Conservation (phyloP, 2,113 vertebrate species). For the Sturnus vulgaris region DNA sequence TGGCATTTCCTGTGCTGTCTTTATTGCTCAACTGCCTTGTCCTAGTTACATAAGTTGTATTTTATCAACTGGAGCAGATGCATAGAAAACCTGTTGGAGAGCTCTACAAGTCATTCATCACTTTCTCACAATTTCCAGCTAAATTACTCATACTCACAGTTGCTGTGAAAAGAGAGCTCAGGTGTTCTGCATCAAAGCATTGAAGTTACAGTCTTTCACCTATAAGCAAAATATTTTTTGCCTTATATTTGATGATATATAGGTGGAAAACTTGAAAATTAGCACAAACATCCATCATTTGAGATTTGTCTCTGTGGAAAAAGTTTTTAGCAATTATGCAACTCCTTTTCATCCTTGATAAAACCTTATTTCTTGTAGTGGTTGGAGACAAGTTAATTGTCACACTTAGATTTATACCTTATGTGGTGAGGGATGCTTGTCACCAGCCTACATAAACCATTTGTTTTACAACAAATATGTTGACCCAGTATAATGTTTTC, state of each 20-base stretch:
- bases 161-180: slow-evolving; percentile 22
- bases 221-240: not conserved
- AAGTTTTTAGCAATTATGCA: not conserved
- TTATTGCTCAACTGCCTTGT: slow-evolving; percentile 8
- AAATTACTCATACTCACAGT: slow-evolving; percentile 40
- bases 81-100: slow-evolving; percentile 43
- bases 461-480: not conserved
- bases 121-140: slow-evolving; percentile 24
- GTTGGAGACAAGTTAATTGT: not conserved
- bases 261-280: not conserved
- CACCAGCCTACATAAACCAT: not conserved
- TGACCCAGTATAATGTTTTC: not conserved
- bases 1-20: slow-evolving; percentile 55
- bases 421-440: not conserved
- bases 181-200: not conserved
- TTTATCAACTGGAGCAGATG: slow-evolving; percentile 19
- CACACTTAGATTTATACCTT: not conserved
- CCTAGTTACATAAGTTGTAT: slow-evolving; percentile 45
- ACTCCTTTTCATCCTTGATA: not conserved
- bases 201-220: not conserved
- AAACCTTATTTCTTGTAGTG: not conserved
- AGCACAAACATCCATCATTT: not conserved
- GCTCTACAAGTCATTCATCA: slow-evolving; percentile 1
- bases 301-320: too few relatives aligned
- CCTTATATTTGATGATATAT: not conserved